phyloP scores from a whole-genome alignment of 2,113 vertebrate genomes.

The Lagopus leucura region DNA sequence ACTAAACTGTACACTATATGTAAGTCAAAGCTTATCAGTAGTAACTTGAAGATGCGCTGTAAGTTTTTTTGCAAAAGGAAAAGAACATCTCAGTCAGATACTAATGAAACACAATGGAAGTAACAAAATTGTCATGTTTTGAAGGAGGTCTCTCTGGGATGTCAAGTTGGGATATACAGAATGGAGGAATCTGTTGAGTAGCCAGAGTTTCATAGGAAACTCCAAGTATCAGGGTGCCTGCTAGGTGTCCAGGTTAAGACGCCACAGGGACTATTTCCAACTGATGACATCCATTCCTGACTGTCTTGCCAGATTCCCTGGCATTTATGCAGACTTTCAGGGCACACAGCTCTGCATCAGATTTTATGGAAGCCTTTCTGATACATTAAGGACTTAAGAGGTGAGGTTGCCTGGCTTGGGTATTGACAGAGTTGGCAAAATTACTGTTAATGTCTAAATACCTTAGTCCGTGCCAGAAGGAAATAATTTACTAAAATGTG shows the following conservation, averaged over 20 bases:
- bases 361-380: not conserved
- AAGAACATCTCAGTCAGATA: not conserved
- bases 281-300: not conserved
- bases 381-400: not conserved
- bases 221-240: not conserved
- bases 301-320: not conserved
- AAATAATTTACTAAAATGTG: not conserved
- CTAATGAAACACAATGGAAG: conserved; percentile 9
- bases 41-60: not conserved
- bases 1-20: not conserved
- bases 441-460: not conserved
- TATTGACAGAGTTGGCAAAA: not conserved
- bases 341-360: not conserved
- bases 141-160: not conserved
- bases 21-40: not conserved
- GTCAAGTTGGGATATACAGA: not conserved
- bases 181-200: not conserved
- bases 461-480: not conserved
- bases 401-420: not conserved
- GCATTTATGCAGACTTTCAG: not conserved
- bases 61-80: not conserved
- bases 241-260: not conserved
- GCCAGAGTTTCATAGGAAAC: not conserved
- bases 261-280: not conserved
- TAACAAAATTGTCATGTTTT: not conserved